A percentile compares a stretch with the other conserved stretches of the same genome.
Evolutionary conservation across 2,888 invertebrate species (phyloP).

Genomic region (Noctua fimbriata): DNA sequence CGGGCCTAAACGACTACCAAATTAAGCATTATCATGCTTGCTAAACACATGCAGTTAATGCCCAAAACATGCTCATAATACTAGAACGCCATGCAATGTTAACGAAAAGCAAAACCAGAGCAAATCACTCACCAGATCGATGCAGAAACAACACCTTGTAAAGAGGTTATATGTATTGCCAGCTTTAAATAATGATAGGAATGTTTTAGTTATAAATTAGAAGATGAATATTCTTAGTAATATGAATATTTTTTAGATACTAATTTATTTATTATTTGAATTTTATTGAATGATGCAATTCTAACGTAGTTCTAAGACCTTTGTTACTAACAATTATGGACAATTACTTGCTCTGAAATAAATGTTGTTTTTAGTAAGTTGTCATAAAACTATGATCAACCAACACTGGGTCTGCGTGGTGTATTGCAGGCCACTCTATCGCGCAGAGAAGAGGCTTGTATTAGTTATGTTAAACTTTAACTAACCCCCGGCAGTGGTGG

Average conservation of each 20-base stretch:
- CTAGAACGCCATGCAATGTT: constrained; percentile 60
- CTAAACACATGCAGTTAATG: constrained; percentile 36
- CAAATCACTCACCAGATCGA: constrained; percentile 78
- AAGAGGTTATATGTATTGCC: constrained; percentile 41
- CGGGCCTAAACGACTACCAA: not conserved
- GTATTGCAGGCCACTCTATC: not conserved
- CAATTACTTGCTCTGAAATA: no score
- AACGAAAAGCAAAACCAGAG: constrained; percentile 62
- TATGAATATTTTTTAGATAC: no score
- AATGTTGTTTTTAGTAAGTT: not conserved
- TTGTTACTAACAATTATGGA: no score
- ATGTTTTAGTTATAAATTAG: not conserved
- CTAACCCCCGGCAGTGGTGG: not conserved
- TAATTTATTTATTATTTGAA: no score
- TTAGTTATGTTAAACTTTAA: not conserved
- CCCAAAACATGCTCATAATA: constrained; percentile 30
- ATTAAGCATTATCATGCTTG: not conserved
- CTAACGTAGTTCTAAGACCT: no score
- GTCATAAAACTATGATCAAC: not conserved
- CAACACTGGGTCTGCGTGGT: not conserved
- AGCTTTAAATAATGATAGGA: constrained; percentile 30
- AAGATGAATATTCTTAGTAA: not conserved
- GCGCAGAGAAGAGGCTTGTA: no score
- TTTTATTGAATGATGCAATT: no score
- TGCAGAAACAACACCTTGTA: constrained; percentile 59